Evolutionary conservation across 2,888 invertebrate species (phyloP).

Genomic region (Mimumesa dahlbomi): DNA sequence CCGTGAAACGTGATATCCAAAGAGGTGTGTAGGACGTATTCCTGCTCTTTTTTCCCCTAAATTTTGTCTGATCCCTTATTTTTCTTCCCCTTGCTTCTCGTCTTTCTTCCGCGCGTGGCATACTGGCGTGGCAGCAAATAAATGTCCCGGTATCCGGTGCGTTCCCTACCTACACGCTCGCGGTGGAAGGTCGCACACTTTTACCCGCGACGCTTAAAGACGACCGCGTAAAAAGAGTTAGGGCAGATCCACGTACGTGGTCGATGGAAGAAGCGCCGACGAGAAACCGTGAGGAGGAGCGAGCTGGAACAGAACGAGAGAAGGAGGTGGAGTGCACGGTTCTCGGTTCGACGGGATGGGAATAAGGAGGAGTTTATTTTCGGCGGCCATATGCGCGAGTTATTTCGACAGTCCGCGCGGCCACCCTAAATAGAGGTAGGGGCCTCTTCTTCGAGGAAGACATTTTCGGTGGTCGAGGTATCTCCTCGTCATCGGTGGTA

Average conservation of each 20-base stretch:
- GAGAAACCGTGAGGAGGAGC: slow-evolving; percentile 20
- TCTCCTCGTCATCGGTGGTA: slow-evolving; percentile 31
- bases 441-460: slow-evolving; percentile 58
- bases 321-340: slow-evolving; percentile 40
- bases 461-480: slow-evolving; percentile 50
- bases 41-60: slow-evolving; percentile 38
- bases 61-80: slow-evolving; percentile 33
- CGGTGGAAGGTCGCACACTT: slow-evolving; percentile 44
- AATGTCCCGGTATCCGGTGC: slow-evolving; percentile 74
- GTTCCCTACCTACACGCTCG: slow-evolving; percentile 53
- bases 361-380: slow-evolving; percentile 79
- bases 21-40: slow-evolving; percentile 55
- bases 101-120: slow-evolving; percentile 52
- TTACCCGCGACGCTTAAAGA: slow-evolving; percentile 35
- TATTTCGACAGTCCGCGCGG: slow-evolving; percentile 75
- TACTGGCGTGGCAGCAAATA: slow-evolving; percentile 68
- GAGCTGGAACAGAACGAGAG: slow-evolving; percentile 11
- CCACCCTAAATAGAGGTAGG: slow-evolving; percentile 72
- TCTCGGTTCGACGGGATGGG: slow-evolving; percentile 74
- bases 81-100: slow-evolving; percentile 29
- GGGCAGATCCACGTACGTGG: slow-evolving; percentile 70
- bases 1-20: slow-evolving; percentile 70
- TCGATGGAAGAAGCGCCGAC: slow-evolving; percentile 54
- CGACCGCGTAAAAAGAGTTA: slow-evolving; percentile 24
- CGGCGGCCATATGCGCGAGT: slow-evolving; percentile 78